phyloP scores from a whole-genome alignment of 2,888 invertebrate species.

The Capitulum mitella region DNA sequence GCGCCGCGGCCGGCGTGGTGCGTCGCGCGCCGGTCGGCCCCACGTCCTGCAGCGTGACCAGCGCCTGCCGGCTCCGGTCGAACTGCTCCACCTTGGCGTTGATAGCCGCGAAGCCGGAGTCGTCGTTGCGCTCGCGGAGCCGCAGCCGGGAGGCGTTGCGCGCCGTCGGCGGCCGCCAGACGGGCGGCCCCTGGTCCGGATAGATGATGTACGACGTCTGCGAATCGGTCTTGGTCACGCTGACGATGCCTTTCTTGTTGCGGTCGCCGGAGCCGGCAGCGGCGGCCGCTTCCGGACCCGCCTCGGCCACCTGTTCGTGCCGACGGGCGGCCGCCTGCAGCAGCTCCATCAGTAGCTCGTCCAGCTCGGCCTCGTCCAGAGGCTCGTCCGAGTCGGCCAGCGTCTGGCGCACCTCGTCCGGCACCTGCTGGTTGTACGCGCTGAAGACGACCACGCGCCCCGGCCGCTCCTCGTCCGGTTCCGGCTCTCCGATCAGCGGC shows the following conservation, averaged over 20 bases:
- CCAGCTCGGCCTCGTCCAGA: constrained; percentile 31
- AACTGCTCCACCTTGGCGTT: constrained; percentile 4
- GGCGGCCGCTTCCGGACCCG: neutral
- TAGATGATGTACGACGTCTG: constrained; percentile 17
- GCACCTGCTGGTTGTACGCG: constrained; percentile 30
- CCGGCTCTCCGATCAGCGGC: neutral
- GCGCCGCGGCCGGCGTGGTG: neutral
- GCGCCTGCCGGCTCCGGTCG: neutral
- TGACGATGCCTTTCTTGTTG: neutral
- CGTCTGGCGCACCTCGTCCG: constrained; percentile 29
- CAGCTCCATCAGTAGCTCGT: constrained; percentile 30
- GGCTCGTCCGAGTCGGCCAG: constrained; percentile 31
- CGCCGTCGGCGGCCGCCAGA: neutral
- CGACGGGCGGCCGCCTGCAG: constrained; percentile 27
- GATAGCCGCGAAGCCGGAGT: neutral
- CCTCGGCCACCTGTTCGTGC: neutral
- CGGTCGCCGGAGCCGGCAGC: neutral
- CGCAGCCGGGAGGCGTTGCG: neutral
- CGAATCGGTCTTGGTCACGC: neutral
- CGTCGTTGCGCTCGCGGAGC: neutral
- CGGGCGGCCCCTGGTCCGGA: neutral
- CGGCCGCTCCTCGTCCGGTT: constrained; percentile 8
- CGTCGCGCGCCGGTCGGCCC: neutral
- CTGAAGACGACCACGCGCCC: constrained; percentile 31
- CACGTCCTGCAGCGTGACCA: neutral